A percentile compares a stretch with the other conserved stretches of the same genome.
These are phyloP conservation scores for Chaetophractus vellerosus DNA, from an alignment of 2,797 vertebrate genomes.

Conservation along the genomic window DNA sequence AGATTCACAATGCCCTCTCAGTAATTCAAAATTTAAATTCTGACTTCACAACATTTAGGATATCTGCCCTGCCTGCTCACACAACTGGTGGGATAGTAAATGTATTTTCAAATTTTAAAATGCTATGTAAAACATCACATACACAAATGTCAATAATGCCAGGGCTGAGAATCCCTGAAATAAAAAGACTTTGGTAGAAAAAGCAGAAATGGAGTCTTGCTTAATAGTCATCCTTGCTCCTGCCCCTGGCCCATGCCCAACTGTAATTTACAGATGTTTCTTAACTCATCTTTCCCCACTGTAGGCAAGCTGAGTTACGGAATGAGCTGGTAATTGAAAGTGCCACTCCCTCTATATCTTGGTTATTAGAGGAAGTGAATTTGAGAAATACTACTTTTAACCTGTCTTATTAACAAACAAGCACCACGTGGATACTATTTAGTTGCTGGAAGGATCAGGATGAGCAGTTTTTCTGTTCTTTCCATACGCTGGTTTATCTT, in stretches of 20 bases:
- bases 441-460: neutral
- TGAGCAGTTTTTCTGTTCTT: neutral
- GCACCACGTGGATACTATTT: neutral
- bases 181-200: neutral
- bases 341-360: neutral
- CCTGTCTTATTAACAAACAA: slow-evolving; percentile 64
- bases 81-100: neutral
- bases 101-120: slow-evolving; percentile 46
- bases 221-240: neutral
- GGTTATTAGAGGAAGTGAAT: slow-evolving; percentile 11
- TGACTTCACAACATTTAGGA: slow-evolving; percentile 24
- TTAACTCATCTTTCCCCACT: neutral
- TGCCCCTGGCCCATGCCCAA: neutral
- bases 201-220: neutral
- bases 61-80: neutral
- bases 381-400: slow-evolving; percentile 64
- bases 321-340: slow-evolving; percentile 37
- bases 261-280: neutral
- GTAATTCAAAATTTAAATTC: slow-evolving; percentile 53
- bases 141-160: neutral
- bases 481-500: slow-evolving; percentile 6
- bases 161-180: neutral
- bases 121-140: neutral
- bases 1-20: neutral
- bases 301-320: neutral